These are phyloP conservation scores for Drosophila busckii DNA, from an alignment of 1,140 invertebrate genomes.

Conservation along the genomic window DNA sequence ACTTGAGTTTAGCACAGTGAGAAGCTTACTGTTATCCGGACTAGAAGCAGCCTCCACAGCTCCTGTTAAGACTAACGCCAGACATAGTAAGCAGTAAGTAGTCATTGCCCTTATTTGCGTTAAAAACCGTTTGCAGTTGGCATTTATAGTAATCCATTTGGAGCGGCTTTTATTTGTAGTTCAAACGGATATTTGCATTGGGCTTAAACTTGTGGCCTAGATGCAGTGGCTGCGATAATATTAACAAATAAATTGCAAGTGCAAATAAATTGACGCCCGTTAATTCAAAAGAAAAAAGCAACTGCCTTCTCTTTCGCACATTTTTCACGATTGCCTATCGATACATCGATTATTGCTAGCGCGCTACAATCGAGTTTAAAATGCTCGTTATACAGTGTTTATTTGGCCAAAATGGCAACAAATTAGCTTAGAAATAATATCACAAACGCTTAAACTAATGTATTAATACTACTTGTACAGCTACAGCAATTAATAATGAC, in stretches of 20 bases:
- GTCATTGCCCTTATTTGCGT: conserved; percentile 7
- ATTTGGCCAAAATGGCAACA: conserved; percentile 25
- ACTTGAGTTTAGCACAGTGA: conserved; percentile 25
- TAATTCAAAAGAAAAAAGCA: conserved; percentile 38
- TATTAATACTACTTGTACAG: conserved; percentile 40
- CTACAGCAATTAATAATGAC: conserved; percentile 2
- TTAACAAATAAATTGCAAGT: conserved; percentile 22
- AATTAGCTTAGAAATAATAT: conserved; percentile 36
- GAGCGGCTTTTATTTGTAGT: conserved; percentile 45
- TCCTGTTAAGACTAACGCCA: conserved; percentile 1
- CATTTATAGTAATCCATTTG: conserved; percentile 16
- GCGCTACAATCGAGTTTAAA: no score
- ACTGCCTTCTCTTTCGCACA: conserved; percentile 18
- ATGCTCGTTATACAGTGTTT: conserved; percentile 16
- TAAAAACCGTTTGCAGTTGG: conserved; percentile 9
- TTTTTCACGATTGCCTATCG: conserved; percentile 21
- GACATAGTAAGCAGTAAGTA: conserved; percentile 7
- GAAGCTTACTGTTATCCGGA: conserved; percentile 10
- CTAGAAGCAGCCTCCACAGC: background rate
- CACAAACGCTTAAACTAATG: conserved; percentile 27
- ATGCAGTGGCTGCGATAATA: conserved; percentile 43
- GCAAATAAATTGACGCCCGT: conserved; percentile 10
- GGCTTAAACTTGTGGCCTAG: conserved; percentile 26
- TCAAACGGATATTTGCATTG: conserved; percentile 46
- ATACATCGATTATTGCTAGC: no score